These are phyloP conservation scores for Bambusicola thoracicus DNA, from an alignment of 2,113 vertebrate species.

Conservation along the genomic window DNA sequence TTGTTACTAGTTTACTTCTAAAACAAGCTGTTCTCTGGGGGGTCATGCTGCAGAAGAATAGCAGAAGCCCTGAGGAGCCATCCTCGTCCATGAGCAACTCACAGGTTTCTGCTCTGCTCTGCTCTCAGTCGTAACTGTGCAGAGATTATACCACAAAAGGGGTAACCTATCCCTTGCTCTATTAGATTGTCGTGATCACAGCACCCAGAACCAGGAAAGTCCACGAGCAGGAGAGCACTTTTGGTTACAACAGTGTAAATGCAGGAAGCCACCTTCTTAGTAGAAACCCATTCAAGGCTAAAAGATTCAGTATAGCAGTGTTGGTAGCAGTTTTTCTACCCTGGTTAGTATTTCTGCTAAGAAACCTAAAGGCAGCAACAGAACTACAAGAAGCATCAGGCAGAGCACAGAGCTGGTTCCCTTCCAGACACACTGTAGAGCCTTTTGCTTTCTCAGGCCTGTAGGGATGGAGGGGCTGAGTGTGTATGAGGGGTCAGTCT, in stretches of 20 bases:
- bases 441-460: conserved; percentile 29
- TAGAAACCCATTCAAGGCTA: not conserved
- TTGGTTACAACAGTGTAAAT: not conserved
- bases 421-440: conserved; percentile 41
- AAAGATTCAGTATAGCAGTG: not conserved
- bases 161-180: not conserved
- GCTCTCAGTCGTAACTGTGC: not conserved
- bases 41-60: not conserved
- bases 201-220: not conserved
- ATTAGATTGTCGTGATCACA: not conserved
- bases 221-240: not conserved
- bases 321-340: conserved; percentile 33
- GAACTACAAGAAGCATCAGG: not conserved
- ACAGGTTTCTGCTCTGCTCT: not conserved
- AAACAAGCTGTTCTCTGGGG: not conserved
- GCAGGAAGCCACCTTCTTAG: not conserved
- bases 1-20: not conserved
- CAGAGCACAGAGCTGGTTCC: conserved; percentile 30
- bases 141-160: not conserved
- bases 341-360: conserved; percentile 32
- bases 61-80: not conserved
- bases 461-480: not conserved
- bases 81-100: not conserved
- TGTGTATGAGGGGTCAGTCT: not conserved
- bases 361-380: conserved; percentile 44